These are phyloP conservation scores for Polymixis flavicincta DNA, from an alignment of 2,888 invertebrate species.

Conservation along the genomic window DNA sequence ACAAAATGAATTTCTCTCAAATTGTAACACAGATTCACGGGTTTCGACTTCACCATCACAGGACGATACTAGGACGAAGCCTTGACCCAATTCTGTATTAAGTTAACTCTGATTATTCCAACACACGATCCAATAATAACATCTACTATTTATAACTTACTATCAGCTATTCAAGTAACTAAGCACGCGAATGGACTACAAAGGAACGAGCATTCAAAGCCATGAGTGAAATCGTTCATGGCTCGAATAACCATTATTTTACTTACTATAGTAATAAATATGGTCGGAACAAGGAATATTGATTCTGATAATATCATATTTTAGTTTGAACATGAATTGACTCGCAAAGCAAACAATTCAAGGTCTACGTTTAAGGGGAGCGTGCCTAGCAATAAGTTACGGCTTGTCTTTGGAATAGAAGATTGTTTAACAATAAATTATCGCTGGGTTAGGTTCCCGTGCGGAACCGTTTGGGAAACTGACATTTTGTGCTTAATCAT, in stretches of 20 bases:
- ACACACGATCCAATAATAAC: constrained; percentile 47
- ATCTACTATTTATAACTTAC: constrained; percentile 56
- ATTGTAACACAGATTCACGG: not conserved
- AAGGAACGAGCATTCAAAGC: constrained; percentile 4
- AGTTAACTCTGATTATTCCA: constrained; percentile 46
- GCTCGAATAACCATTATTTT: constrained; percentile 46
- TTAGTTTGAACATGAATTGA: constrained; percentile 58
- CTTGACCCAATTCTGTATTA: constrained; percentile 47
- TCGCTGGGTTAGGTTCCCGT: not conserved
- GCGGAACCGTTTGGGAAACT: not conserved
- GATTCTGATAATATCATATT: constrained; percentile 60
- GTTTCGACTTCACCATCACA: not conserved
- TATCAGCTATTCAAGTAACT: constrained; percentile 52
- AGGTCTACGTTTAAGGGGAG: constrained; percentile 22
- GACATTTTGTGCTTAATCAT: constrained; percentile 24
- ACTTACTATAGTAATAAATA: constrained; percentile 57
- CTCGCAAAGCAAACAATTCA: constrained; percentile 54
- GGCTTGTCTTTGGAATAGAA: constrained; percentile 5
- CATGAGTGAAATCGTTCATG: constrained; percentile 41
- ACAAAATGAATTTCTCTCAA: not conserved
- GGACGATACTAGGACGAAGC: constrained; percentile 12
- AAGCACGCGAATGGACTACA: constrained; percentile 49
- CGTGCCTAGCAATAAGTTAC: constrained; percentile 58
- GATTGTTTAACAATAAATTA: constrained; percentile 39
- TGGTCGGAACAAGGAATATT: constrained; percentile 53